Conservation (phyloP, 2,797 vertebrate species). For the Trachurus trachurus region DNA sequence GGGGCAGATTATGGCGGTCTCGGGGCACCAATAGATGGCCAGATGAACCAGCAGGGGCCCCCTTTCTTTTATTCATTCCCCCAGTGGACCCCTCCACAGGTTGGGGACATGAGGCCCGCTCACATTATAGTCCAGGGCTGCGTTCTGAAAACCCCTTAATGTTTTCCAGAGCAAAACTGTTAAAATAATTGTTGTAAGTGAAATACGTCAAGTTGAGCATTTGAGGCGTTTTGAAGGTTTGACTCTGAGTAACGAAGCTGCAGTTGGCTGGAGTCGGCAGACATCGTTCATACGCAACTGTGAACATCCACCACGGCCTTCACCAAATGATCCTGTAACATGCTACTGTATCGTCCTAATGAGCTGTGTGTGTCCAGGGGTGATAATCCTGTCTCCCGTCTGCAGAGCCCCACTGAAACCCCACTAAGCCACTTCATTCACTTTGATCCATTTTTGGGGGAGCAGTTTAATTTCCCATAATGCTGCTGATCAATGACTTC, state of each 20-base stretch:
- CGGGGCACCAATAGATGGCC: constrained; percentile 91
- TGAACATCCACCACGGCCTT: not conserved
- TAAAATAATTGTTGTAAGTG: constrained; percentile 22
- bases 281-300: not conserved
- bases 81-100: constrained; percentile 78
- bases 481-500: constrained; percentile 93
- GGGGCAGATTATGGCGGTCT: constrained; percentile 90
- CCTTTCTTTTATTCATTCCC: constrained; percentile 91
- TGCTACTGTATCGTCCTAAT: constrained; percentile 54
- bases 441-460: constrained; percentile 92
- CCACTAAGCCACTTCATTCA: constrained; percentile 88
- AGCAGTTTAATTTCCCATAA: constrained; percentile 90
- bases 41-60: constrained; percentile 91
- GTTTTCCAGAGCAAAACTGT: constrained; percentile 23
- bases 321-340: constrained; percentile 15
- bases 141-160: constrained; percentile 38
- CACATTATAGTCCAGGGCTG: constrained; percentile 28
- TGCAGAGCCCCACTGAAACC: constrained; percentile 80
- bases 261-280: not conserved
- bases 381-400: constrained; percentile 74
- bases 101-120: constrained; percentile 70
- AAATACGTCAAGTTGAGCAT: constrained; percentile 2
- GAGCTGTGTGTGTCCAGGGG: constrained; percentile 36
- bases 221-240: constrained; percentile 7
- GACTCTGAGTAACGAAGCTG: not conserved